Conservation (phyloP, 2,888 invertebrate species). For the Biston stratarius region DNA sequence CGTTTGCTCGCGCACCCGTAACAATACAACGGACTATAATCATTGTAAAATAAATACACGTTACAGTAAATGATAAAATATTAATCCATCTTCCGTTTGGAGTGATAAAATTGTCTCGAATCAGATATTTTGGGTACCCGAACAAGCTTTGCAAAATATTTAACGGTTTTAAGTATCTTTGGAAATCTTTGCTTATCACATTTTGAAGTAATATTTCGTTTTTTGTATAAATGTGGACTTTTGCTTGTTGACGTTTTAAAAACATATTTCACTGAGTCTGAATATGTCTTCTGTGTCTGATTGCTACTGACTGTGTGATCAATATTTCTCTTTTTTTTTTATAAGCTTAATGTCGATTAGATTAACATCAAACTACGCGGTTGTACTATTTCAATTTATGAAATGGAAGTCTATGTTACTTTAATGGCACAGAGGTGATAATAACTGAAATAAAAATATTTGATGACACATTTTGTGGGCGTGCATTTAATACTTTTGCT, state of each 20-base stretch:
- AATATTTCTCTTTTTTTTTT: background rate
- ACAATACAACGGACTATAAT: background rate
- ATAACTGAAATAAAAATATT: background rate
- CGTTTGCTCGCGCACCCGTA: background rate
- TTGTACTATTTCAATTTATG: background rate
- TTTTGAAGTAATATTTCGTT: slow-evolving; percentile 21
- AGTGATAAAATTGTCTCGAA: slow-evolving; percentile 30
- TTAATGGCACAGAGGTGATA: background rate
- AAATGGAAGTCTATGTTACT: background rate
- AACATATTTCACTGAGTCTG: slow-evolving; percentile 6
- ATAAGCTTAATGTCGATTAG: background rate
- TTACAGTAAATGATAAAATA: slow-evolving; percentile 5
- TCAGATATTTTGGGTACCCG: slow-evolving; percentile 20
- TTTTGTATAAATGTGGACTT: slow-evolving; percentile 12
- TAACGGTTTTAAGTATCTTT: slow-evolving; percentile 20
- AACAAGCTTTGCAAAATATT: slow-evolving; percentile 16
- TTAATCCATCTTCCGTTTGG: slow-evolving; percentile 6
- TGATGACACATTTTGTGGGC: too few relatives aligned
- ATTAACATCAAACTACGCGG: background rate
- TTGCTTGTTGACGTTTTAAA: background rate
- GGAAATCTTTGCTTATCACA: slow-evolving; percentile 16
- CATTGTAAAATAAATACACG: slow-evolving; percentile 5
- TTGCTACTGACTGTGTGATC: background rate
- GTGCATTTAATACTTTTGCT: too few relatives aligned
- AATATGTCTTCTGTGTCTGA: background rate